These are phyloP conservation scores for Coilia nasus DNA, from an alignment of 2,797 vertebrate genomes.

Conservation along the genomic window DNA sequence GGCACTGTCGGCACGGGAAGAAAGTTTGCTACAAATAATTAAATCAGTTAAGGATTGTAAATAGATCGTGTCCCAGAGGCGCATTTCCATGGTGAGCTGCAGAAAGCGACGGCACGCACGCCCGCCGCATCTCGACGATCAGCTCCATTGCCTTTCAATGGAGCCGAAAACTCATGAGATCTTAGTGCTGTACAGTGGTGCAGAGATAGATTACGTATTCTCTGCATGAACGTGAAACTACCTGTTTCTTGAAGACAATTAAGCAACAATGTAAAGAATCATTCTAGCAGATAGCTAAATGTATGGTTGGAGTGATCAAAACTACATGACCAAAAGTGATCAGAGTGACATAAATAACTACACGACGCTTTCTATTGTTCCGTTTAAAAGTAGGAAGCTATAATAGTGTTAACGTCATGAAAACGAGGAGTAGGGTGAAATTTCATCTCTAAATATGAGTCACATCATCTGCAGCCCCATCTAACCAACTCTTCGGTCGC, in stretches of 20 bases:
- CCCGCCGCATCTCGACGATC: not conserved
- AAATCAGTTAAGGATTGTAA: constrained; percentile 31
- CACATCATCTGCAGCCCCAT: not conserved
- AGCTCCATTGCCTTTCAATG: constrained; percentile 35
- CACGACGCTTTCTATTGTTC: not conserved
- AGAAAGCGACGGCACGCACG: not conserved
- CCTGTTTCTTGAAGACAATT: not conserved
- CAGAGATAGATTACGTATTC: not conserved
- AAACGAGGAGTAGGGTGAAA: not conserved
- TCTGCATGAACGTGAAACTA: not conserved
- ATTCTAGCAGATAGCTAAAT: not conserved
- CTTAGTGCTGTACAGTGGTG: not conserved
- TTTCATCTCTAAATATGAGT: not conserved
- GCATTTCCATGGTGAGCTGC: constrained; percentile 4
- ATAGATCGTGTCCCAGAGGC: constrained; percentile 32
- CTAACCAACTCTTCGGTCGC: not conserved
- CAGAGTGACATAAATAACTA: not conserved
- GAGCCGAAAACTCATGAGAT: constrained; percentile 19
- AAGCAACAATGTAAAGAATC: not conserved
- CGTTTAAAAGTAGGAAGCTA: not conserved
- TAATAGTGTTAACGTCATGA: not conserved
- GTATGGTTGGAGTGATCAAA: not conserved
- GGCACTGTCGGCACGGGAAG: not conserved
- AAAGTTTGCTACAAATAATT: constrained; percentile 32
- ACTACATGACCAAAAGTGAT: not conserved